phyloP scores from a whole-genome alignment of 2,888 invertebrate genomes.

The Hirtodrosophila trivittata region DNA sequence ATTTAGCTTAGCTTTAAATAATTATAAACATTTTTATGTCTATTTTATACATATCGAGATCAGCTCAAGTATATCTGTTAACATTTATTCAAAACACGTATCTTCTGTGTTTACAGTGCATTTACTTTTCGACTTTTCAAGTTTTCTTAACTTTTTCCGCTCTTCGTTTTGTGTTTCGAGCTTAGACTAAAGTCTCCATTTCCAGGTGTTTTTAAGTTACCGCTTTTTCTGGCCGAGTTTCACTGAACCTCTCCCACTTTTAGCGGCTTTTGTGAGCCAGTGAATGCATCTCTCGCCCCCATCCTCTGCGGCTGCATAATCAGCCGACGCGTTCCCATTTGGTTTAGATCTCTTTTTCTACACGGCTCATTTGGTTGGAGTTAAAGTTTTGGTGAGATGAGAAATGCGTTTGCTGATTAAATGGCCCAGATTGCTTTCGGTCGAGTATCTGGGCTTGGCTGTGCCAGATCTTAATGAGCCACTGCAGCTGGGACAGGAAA shows the following conservation, averaged over 20 bases:
- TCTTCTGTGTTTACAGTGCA: slow-evolving; percentile 5
- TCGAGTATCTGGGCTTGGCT: slow-evolving; percentile 39
- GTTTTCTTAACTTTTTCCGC: neutral
- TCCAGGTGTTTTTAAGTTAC: slow-evolving; percentile 58
- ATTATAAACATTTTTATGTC: too few relatives aligned
- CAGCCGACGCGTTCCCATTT: slow-evolving; percentile 1
- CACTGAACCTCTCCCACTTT: slow-evolving; percentile 6
- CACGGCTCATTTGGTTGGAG: slow-evolving; percentile 55
- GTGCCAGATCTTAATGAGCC: slow-evolving; percentile 70
- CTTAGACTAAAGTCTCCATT: slow-evolving; percentile 52
- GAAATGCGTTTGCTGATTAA: slow-evolving; percentile 55
- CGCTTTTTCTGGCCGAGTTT: too few relatives aligned
- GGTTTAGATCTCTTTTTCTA: neutral
- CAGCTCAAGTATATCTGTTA: too few relatives aligned
- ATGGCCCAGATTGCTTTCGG: slow-evolving; percentile 57
- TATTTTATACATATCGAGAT: too few relatives aligned
- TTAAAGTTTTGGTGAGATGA: slow-evolving; percentile 52
- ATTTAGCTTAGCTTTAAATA: too few relatives aligned
- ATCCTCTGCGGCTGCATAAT: slow-evolving; percentile 7
- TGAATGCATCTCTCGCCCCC: slow-evolving; percentile 35
- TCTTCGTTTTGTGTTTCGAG: slow-evolving; percentile 21
- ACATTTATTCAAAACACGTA: too few relatives aligned
- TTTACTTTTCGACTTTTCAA: neutral
- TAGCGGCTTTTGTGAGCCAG: slow-evolving; percentile 31
- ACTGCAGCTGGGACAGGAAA: slow-evolving; percentile 25